Conservation (phyloP, 2,797 vertebrate genomes). For the Notoglanidium macrostoma region DNA sequence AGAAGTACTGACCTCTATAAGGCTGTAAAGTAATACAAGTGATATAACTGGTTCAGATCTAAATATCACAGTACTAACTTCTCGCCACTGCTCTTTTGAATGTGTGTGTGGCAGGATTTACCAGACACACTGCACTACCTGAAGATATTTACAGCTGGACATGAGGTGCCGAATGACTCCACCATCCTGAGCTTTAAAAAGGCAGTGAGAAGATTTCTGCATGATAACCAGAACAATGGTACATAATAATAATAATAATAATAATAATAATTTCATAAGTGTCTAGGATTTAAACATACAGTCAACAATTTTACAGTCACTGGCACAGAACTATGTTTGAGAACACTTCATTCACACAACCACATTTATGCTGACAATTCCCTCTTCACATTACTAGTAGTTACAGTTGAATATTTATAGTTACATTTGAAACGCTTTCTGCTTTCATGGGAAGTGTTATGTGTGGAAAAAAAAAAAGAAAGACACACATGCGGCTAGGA, state of each 20-base stretch:
- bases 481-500: background rate
- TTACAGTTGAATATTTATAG: background rate
- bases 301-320: background rate
- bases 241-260: background rate
- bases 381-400: background rate
- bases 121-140: conserved; percentile 62
- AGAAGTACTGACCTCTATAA: background rate
- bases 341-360: background rate
- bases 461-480: background rate
- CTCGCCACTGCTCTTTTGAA: background rate
- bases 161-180: conserved; percentile 66
- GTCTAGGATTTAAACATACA: background rate
- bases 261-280: background rate
- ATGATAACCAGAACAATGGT: conserved; percentile 73
- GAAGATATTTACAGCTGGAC: conserved; percentile 76
- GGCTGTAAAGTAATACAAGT: background rate
- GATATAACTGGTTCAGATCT: background rate
- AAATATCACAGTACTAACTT: background rate
- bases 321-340: background rate
- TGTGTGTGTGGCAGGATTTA: conserved; percentile 66
- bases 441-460: background rate
- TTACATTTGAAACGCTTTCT: background rate
- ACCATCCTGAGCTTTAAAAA: conserved; percentile 76
- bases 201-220: conserved; percentile 66
- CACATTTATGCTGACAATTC: background rate